phyloP scores from a whole-genome alignment of 1,140 invertebrate species.

The Chymomyza costata region DNA sequence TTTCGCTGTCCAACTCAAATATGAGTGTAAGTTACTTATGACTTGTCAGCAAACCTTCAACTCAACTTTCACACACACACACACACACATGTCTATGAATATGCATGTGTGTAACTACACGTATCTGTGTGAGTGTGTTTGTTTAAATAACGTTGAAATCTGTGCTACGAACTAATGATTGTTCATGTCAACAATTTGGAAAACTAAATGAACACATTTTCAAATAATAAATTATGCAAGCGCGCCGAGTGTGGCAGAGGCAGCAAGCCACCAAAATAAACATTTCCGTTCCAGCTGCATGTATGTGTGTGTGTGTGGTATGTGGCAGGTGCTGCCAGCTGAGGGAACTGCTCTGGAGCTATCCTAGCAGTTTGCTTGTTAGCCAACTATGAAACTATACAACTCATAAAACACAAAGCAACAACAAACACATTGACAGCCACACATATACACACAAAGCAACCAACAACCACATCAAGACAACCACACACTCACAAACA shows the following conservation, averaged over 20 bases:
- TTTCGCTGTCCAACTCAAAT: no score
- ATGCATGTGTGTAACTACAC: no score
- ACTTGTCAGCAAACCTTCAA: slow-evolving; percentile 9
- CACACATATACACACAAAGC: not conserved
- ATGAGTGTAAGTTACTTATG: not conserved
- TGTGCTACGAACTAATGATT: slow-evolving; percentile 64
- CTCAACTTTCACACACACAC: slow-evolving; percentile 1
- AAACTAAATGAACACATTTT: slow-evolving; percentile 73
- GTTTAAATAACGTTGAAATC: slow-evolving; percentile 54
- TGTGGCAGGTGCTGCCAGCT: slow-evolving; percentile 34
- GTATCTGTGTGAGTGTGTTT: slow-evolving; percentile 16
- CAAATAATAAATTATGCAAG: slow-evolving; percentile 71
- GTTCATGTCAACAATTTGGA: slow-evolving; percentile 72
- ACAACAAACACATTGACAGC: slow-evolving; percentile 11
- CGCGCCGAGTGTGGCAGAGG: slow-evolving; percentile 32
- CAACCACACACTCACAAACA: not conserved
- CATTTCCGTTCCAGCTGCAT: slow-evolving; percentile 5
- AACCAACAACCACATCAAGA: not conserved
- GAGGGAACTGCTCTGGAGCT: slow-evolving; percentile 1
- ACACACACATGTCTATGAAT: no score
- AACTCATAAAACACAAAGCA: slow-evolving; percentile 50
- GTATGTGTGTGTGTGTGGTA: slow-evolving; percentile 7
- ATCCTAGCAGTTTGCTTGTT: slow-evolving; percentile 59
- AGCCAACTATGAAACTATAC: slow-evolving; percentile 57
- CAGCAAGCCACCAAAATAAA: slow-evolving; percentile 17